Base-by-base conservation (phyloP, 2,888 invertebrate genomes). In the Sicus ferrugineus region DNA sequence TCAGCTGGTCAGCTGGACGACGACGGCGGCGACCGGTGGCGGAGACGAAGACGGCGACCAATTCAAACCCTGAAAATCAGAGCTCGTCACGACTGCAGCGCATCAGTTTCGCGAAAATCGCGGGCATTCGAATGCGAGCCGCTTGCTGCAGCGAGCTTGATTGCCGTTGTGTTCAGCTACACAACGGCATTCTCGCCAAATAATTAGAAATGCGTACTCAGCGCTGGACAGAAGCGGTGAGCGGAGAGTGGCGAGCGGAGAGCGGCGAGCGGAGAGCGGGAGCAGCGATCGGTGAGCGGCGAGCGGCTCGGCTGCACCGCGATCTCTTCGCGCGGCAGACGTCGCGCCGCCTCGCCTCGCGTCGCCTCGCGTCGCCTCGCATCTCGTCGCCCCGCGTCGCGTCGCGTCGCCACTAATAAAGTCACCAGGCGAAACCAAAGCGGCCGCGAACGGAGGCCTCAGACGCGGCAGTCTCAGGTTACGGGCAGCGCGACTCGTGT, bases 351-450 rank as follows among this genome's bases (percentile, higher is more conserved):
- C n/a, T n/a, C n/a, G n/a, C n/a, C n/a, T n/a, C n/a, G n/a, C n/a
- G n/a, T n/a, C n/a, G n/a, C n/a, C n/a, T n/a, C n/a, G n/a, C n/a
- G n/a, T n/a, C n/a, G n/a, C n/a, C n/a, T n/a, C n/a, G n/a, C n/a
- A n/a, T n/a, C n/a, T n/a, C n/a, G n/a, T n/a, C n/a, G n/a, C n/a
- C n/a, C n/a, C n/a, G n/a, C n/a, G n/a, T n/a, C n/a, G 31, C 52
- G 62, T 21, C 58, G 66, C 42, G 72, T n/a, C n/a, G n/a, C n/a
- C n/a, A n/a, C 73, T 74, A 71, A 75, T 73, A 75, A 71, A 76
- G 76, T 76, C 75, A 72, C 76, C 74, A 73, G 70, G 72, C 74
- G 73, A 73, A 76, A 76, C 76, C 73, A 73, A 76, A 75, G 68
- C 68, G 59, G 61, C 56, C 65, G 61, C 58, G 67, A 7, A 31